Conservation (phyloP, 2,797 vertebrate genomes). For the Amblyopsis hoosieri region DNA sequence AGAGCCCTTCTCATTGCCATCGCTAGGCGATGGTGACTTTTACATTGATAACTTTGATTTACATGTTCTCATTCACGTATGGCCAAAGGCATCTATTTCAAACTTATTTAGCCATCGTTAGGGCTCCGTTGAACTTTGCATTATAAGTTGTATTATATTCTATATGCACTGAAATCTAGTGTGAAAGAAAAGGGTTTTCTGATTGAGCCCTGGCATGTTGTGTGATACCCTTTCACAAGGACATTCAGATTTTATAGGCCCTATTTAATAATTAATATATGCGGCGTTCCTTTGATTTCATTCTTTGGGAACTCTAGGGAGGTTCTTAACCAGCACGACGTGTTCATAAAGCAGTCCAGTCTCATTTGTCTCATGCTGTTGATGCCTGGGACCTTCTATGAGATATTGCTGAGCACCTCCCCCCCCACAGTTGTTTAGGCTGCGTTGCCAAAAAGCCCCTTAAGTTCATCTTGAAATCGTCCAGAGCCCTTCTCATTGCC, state of each 20-base stretch:
- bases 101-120: background rate
- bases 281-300: background rate
- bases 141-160: background rate
- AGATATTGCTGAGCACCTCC: conserved; percentile 37
- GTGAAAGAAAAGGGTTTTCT: background rate
- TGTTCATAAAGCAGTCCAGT: conserved; percentile 11
- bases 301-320: conserved; percentile 25
- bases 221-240: background rate
- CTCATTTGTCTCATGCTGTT: conserved; percentile 34
- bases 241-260: conserved; percentile 11
- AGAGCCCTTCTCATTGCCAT: background rate
- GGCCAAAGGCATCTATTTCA: background rate
- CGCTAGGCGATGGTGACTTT: no score
- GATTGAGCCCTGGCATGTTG: background rate
- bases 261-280: conserved; percentile 39
- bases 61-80: background rate
- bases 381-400: conserved; percentile 47
- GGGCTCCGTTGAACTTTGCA: background rate
- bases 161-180: background rate
- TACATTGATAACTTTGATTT: no score
- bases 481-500: conserved; percentile 8
- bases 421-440: conserved; percentile 25
- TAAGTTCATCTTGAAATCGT: conserved; percentile 46
- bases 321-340: conserved; percentile 6
- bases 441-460: conserved; percentile 33